Evolutionary conservation across 2,797 vertebrate species (phyloP).

Genomic region (Eulemur coronatus): DNA sequence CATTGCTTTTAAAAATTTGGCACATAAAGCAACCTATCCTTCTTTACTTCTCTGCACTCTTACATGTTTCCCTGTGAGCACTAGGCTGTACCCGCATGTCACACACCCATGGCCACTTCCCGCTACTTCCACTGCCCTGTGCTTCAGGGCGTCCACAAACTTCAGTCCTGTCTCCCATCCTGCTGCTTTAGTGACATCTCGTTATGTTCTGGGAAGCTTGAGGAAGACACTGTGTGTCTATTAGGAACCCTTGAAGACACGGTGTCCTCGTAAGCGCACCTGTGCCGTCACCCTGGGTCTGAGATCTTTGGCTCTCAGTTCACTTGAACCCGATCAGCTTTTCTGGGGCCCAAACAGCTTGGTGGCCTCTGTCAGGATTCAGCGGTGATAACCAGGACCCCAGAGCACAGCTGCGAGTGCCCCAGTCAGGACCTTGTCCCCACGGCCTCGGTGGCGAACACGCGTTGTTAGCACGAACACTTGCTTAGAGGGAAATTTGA

Average conservation of each 20-base stretch:
- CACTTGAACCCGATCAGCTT: not conserved
- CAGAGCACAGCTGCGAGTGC: not conserved
- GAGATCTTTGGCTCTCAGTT: slow-evolving; percentile 43
- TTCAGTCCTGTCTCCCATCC: not conserved
- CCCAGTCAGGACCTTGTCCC: not conserved
- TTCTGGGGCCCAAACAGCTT: not conserved
- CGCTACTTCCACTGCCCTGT: not conserved
- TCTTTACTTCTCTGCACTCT: not conserved
- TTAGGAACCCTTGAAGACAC: not conserved
- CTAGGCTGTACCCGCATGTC: not conserved
- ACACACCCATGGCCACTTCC: not conserved
- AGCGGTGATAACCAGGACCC: not conserved
- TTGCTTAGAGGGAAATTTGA: not conserved
- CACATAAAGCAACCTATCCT: not conserved
- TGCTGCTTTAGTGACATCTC: not conserved
- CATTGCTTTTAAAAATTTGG: not conserved
- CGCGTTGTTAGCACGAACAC: not conserved
- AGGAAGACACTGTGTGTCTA: not conserved
- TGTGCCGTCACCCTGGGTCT: not conserved
- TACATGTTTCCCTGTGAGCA: not conserved
- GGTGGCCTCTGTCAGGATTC: not conserved
- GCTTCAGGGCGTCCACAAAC: not conserved
- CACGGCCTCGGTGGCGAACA: not conserved
- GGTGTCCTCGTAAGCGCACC: not conserved
- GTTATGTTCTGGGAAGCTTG: not conserved